phyloP scores from a whole-genome alignment of 2,113 vertebrate genomes.

The Fulmarus glacialis region DNA sequence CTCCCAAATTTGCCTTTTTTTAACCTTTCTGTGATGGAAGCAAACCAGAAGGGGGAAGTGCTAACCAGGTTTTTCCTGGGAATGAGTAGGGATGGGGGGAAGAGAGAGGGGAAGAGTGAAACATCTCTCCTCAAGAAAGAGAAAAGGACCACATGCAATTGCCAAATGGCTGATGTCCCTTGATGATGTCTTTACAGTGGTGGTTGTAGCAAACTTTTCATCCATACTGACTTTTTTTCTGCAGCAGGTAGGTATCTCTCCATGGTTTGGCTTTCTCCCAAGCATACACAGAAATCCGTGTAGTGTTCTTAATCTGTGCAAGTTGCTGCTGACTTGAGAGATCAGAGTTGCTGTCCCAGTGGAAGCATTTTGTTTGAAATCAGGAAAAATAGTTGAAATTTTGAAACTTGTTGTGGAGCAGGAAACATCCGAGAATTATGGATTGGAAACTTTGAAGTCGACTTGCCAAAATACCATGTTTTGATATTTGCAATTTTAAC shows the following conservation, averaged over 20 bases:
- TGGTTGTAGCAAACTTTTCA: not conserved
- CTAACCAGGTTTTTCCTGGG: not conserved
- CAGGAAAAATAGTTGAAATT: not conserved
- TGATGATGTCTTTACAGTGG: not conserved
- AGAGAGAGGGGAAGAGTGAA: not conserved
- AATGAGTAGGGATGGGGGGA: too few species aligned
- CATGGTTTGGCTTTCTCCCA: not conserved
- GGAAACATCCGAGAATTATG: not conserved
- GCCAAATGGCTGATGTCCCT: not conserved
- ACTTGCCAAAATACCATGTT: not conserved
- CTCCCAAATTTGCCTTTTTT: not conserved
- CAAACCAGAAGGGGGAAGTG: not conserved
- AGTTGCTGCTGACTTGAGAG: not conserved
- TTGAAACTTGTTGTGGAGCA: not conserved
- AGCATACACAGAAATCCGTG: not conserved
- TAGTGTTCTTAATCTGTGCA: not conserved
- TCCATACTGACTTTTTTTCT: not conserved
- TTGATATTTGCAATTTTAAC: not conserved
- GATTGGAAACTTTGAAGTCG: not conserved
- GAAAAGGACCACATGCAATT: not conserved
- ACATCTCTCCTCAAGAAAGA: not conserved
- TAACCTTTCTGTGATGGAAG: not conserved
- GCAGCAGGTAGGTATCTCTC: not conserved
- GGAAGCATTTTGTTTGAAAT: not conserved
- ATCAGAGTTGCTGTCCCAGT: not conserved